phyloP scores from a whole-genome alignment of 2,888 invertebrate species.

The Dromius quadrimaculatus region DNA sequence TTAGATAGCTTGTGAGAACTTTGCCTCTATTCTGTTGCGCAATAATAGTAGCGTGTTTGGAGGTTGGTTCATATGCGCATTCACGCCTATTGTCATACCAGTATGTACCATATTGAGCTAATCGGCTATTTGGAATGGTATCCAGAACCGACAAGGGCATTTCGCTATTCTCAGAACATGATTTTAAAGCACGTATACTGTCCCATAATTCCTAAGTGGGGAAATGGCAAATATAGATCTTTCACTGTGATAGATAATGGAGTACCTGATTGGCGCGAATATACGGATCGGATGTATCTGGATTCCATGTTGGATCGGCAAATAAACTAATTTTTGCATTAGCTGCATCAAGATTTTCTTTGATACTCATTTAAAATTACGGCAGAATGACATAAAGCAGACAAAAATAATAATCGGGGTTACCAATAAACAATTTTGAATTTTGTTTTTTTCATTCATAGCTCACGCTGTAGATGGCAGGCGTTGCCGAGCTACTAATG shows the following conservation, averaged over 20 bases:
- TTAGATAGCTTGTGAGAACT: constrained; percentile 4
- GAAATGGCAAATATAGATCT: not conserved
- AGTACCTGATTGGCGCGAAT: constrained; percentile 62
- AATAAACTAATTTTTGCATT: constrained; percentile 62
- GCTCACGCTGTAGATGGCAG: constrained; percentile 45
- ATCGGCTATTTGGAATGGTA: constrained; percentile 74
- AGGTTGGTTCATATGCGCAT: constrained; percentile 60
- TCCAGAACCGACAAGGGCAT: constrained; percentile 71
- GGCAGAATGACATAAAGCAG: too few relatives aligned
- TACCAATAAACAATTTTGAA: constrained; percentile 48
- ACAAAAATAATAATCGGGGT: constrained; percentile 27
- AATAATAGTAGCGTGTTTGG: constrained; percentile 20
- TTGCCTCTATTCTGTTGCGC: constrained; percentile 11
- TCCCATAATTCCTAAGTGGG: constrained; percentile 59
- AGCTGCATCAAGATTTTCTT: constrained; percentile 60
- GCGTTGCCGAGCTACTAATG: constrained; percentile 4
- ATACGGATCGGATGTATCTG: constrained; percentile 57
- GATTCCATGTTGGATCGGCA: constrained; percentile 62
- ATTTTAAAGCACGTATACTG: constrained; percentile 58
- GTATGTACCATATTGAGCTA: constrained; percentile 69
- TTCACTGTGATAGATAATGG: not conserved
- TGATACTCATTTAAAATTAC: constrained; percentile 47
- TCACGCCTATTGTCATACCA: constrained; percentile 68
- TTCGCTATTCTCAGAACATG: constrained; percentile 59
- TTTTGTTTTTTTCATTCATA: constrained; percentile 40